Base-by-base conservation (phyloP, 2,888 invertebrate genomes). In the Drosophila pseudotalamancana region DNA sequence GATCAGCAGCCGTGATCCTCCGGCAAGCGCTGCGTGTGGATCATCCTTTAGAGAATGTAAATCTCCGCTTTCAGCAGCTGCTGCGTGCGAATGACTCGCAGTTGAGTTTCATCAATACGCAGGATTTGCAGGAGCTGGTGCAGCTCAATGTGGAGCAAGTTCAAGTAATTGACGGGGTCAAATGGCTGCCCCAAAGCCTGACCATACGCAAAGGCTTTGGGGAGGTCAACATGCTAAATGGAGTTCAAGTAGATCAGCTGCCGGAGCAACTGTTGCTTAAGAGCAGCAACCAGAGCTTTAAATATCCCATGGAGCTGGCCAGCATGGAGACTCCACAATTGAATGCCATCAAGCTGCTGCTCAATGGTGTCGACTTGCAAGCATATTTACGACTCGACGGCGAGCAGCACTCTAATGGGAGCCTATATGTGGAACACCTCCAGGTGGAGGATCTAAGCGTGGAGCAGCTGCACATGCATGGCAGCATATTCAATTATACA, bases 131-230 rank as follows among this genome's bases (percentile, higher is more conserved):
- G 23, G 84, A 90, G 21, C 91, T 92, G 74, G 88, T 93, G 2
- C 88, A 90, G 49, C 89, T 90, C 16, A 91, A 92, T 66, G 78
- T 75, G 1, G 79, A 91, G 3, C 88, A 91, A 14, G 68, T 90
- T 23, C 92, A 93, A 79, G 70, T 90, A 8, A 90, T 94, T 43
- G 89, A 90, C 19, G 94, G 93, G 6, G 72, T 69, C 34, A 94
- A 94, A 80, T 82, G 74, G 3, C 92, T 93, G 67, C 76, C 79
- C 3, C 90, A 92, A 77, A 64, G 53, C 6, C 72, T 94, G 9
- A 72, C 83, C 49, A 90, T 93, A 5, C 79, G 78, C 14, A 90
- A 92, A 2, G 90, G 91, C 3, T 90, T 92, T 25, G 90, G 88
- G 45, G 90, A 92, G 25, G 89, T 88, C 0, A 91, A 87, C 48